Evolutionary conservation across 2,888 invertebrate genomes (phyloP).

Genomic region (Deroplatys truncata): DNA sequence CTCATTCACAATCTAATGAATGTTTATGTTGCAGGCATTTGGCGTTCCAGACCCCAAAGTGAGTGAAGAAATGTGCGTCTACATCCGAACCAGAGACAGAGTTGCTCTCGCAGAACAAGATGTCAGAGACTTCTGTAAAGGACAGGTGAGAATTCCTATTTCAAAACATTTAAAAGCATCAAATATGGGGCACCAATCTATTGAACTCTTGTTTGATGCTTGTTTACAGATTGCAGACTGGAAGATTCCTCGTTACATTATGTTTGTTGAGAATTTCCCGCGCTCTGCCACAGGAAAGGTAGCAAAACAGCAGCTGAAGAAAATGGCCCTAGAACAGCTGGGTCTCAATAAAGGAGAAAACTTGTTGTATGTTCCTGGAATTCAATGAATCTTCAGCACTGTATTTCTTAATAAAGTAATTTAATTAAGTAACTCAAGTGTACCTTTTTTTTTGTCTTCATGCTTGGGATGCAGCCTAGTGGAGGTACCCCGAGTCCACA

Average conservation of each 20-base stretch:
- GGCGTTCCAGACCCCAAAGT: conserved; percentile 48
- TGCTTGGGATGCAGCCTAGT: too few relatives aligned
- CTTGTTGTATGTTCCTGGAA: too few relatives aligned
- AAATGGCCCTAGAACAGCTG: too few relatives aligned
- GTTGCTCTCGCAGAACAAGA: conserved; percentile 43
- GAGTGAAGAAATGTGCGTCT: conserved; percentile 46
- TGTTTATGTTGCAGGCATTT: conserved; percentile 34
- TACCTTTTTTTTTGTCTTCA: too few relatives aligned
- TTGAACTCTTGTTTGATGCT: neutral
- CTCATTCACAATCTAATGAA: too few relatives aligned
- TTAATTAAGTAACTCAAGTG: too few relatives aligned
- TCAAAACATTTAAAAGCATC: too few relatives aligned
- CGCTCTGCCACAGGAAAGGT: conserved; percentile 81
- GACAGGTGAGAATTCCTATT: conserved; percentile 36
- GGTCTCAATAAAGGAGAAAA: too few relatives aligned
- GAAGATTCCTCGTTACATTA: conserved; percentile 74
- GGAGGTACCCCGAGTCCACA: too few relatives aligned
- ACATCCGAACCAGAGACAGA: conserved; percentile 43
- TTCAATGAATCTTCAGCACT: too few relatives aligned
- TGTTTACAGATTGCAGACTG: conserved; percentile 61
- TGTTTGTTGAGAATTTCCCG: conserved; percentile 66
- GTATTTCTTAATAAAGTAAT: too few relatives aligned
- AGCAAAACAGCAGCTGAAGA: conserved; percentile 52
- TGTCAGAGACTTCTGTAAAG: conserved; percentile 46
- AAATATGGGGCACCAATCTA: too few relatives aligned